Base-by-base conservation (phyloP, 2,113 vertebrate genomes). In the Cromileptes altivelis region DNA sequence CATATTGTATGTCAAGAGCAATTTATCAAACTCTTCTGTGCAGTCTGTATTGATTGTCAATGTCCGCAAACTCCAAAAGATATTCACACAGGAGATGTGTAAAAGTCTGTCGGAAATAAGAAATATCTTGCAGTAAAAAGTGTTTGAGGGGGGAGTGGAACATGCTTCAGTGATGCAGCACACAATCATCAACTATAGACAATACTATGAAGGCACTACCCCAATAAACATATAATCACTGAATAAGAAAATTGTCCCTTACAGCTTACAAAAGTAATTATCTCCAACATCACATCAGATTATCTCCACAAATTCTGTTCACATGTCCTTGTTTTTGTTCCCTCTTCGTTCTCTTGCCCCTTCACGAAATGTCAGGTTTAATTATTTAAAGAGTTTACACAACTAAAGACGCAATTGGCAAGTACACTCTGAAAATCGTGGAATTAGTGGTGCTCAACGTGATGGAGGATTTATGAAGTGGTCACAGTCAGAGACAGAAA, bases 11-110 rank as follows among this genome's bases (percentile, higher is more conserved):
- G 90, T 94, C 89, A 88, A 87, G 73, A 80, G 84, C 83, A 80
- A 94, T 93, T 89, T 42, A 93, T 94, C 92, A 93, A 85, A 88
- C 78, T 89, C 67, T 33, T 84, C 81, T 74, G 73, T 56, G 71
- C 75, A 57, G 85, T 74, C 69, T 71, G 69, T 75, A 92, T 91
- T 92, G 91, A 91, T 86, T 86, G 85, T 88, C 84, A 82, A 37
- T 63, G 68, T 83, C 75, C 81, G 81, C 67, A 67, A 0, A 67
- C n/a, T 74, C 42, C n/a, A 50, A 37, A 37, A 75, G 74, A 78
- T 72, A 72, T 80, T 84, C 75, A 75, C 70, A 60, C 63, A n/a
- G 45, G 37, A 69, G 70, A 19, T 23, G 45, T 67, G 56, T 61
- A 63, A 60, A 60, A 40, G 60, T 79, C 70, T 74, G 75, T 37